Base-by-base conservation (phyloP, 2,888 invertebrate species). In the Harpalus rufipes region DNA sequence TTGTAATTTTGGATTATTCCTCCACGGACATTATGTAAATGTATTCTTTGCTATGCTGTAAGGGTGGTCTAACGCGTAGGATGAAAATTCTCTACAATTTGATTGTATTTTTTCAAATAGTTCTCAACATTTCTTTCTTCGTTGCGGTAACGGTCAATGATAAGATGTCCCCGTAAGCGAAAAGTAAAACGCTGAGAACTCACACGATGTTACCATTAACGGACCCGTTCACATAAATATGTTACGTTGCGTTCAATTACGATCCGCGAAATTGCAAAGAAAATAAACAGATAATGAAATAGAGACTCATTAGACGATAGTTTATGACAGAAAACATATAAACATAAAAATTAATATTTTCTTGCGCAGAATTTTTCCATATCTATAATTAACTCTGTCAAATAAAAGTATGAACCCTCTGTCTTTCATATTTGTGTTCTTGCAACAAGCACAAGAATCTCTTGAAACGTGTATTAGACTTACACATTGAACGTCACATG, bases 1-100 rank as follows among this genome's bases (percentile, higher is more conserved):
- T 63, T 81, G 63, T 81, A 81, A 61, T 61, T 81, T 81, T n/a
- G 63, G 80, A 59, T 81, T 81, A 63, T 63, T 63, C 21, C 44
- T 16, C 14, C 63, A 18, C 44, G 80, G 76, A 58, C 32, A 78
- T 78, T 78, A 78, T 78, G 76, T 76, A 76, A 58, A 78, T 58
- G 32, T 5, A 32, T 32, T 5, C 32, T 32, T 5, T 78, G 58
- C 58, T 32, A 21, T 58, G 78, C 21, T 18, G 32, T 44, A 10
- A 59, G 80, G 80, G 80, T 63, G 80, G 80, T 81, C 80, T 39
- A 32, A 4, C 7, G 63, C 63, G 63, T 63, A 21, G 63, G 41
- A 32, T 51, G 44, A 1, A 12, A 1, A 51, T 10, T 51, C 12
- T 51, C 10, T 51, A 51, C 2, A 12, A 51, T 51, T 51, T 51